Evolutionary conservation across 2,797 vertebrate species (phyloP), one percentile per base, ranked within the genome.

Genomic region (Menidia menidia): DNA sequence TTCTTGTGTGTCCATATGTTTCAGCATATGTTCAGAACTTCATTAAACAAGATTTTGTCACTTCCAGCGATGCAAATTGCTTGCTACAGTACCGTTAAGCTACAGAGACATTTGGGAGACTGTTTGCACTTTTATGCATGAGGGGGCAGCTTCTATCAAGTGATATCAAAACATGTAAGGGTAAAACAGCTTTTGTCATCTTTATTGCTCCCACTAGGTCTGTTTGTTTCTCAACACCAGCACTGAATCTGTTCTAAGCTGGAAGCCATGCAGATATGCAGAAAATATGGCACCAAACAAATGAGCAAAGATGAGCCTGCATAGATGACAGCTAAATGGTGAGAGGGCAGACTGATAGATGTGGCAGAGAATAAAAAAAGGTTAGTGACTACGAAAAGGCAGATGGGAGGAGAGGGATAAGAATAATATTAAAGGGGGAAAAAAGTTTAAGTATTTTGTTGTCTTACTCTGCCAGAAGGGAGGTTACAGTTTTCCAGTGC

Each of bases 401-500:
- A 60, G 32, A 64, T 12, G 70, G 58, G 44, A 16, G 14, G 30
- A 64, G 48, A 67, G 4, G 60, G 45, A 66, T 47, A 58, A 6
- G 19, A 57, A 70, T 44, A 39, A 61, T 7, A 64, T 2, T 62
- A 60, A 43, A 30, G 61, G 60, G 73, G 57, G 73, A 54, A 18
- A 57, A 50, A 32, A 9, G 25, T 43, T 55, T 60, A 42, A 50
- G 68, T 65, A 53, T 80, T 80, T 64, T 58, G 62, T 68, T 45
- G 68, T 81, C 96, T 97, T 90, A 99, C 98, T 95, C 98, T 95
- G 86, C 96, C 97, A 66, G 96, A 97, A 57, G 97, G 96, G 85
- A 99, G 96, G 88, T 94, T 95, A 82, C 97, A 99, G 86, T 96
- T 95, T 88, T 99, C 98, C 89, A 99, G 84, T 0, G 97, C 97